Base-by-base conservation (phyloP, 2,113 vertebrate species). In the Erinaceus europaeus region DNA sequence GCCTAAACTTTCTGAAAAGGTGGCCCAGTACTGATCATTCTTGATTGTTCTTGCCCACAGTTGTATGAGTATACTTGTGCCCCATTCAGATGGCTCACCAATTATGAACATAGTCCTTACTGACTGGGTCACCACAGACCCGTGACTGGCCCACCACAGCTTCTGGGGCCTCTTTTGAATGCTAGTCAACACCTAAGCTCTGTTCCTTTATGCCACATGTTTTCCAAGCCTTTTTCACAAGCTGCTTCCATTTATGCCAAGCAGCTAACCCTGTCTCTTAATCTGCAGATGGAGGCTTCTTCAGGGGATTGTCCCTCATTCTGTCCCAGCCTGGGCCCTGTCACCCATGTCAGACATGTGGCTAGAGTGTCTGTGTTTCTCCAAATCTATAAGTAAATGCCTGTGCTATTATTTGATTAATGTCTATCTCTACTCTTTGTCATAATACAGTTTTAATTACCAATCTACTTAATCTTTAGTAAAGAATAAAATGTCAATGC, bases 181-280 rank as follows among this genome's bases (percentile, higher is more conserved):
- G 29, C 50, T 42, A 32, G 50, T 4, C 5, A 46, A 48, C n/a
- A 44, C 27, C 42, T 42, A 34, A 5, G 20, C 46, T 23, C 57
- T 18, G 9, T 27, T 42, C 44, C 50, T 62, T 69, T 55, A 6
- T 64, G 40, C 84, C 27, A 71, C 57, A 62, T 18, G 64, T 59
- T 68, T 81, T 44, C 50, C 52, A 91, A 81, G 67, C 12, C 27
- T 11, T 90, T 90, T 69, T 53, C 71, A 90, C 32, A 62, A 69
- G 62, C 17, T 21, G 64, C 23, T 85, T 50, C 9, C 55, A 3
- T 36, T 68, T 64, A 61, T 25, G 17, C 42, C 42, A 64, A 79
- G 21, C 55, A 65, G 29, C 11, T 36, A 71, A 71, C 21, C 52
- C 44, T 61, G 13, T 32, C 57, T 75, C 78, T 81, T 44, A 62